These are phyloP conservation scores for Romanogobio albipinnatus DNA, from an alignment of 2,113 vertebrate genomes.

Conservation along the genomic window DNA sequence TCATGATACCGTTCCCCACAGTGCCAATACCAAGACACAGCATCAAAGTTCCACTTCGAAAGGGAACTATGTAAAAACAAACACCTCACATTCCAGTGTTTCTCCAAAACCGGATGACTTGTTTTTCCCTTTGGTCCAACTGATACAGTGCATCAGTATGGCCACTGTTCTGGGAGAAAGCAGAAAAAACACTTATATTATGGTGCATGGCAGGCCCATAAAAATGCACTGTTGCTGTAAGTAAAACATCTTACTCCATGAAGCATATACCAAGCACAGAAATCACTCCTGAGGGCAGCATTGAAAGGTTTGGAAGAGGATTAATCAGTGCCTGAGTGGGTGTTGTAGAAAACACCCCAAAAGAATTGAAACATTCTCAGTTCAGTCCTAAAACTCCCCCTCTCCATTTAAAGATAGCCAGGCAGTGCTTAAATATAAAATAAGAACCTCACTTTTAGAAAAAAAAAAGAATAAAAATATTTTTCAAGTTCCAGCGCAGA, in stretches of 20 bases:
- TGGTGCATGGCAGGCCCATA: conserved; percentile 14
- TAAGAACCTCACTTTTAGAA: conserved; percentile 53
- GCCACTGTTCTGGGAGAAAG: background rate
- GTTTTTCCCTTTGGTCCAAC: background rate
- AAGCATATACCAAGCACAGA: conserved; percentile 32
- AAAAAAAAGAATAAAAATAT: conserved; percentile 55
- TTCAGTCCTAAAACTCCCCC: conserved; percentile 36
- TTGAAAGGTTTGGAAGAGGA: conserved; percentile 33
- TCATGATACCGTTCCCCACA: too few relatives aligned
- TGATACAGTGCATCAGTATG: conserved; percentile 20
- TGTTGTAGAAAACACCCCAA: conserved; percentile 11
- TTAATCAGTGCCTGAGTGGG: conserved; percentile 18
- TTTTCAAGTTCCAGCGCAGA: conserved; percentile 55
- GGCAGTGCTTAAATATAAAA: conserved; percentile 55
- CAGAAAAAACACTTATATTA: background rate
- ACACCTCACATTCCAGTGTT: background rate
- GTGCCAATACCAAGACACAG: too few relatives aligned
- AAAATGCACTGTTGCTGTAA: conserved; percentile 38
- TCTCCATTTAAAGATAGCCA: conserved; percentile 48
- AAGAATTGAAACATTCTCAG: conserved; percentile 14
- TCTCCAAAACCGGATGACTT: background rate
- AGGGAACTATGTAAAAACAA: too few relatives aligned
- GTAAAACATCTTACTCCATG: conserved; percentile 21
- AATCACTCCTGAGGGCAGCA: conserved; percentile 45
- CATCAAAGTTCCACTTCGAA: too few relatives aligned